Base-by-base conservation (phyloP, 2,797 vertebrate species). In the Steatocranus sp. region DNA sequence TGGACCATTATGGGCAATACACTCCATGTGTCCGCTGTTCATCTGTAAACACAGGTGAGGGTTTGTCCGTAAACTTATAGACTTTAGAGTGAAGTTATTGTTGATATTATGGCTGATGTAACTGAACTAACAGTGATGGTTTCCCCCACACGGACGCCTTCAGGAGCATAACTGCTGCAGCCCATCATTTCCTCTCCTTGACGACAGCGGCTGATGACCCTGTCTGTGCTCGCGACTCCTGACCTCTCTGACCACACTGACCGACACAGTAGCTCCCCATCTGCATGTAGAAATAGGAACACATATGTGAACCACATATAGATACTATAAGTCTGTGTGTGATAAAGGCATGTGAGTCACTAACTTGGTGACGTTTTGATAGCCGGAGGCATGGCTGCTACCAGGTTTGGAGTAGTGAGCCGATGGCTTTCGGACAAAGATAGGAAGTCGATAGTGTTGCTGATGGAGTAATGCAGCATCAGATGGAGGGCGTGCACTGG, bases 171-270 rank as follows among this genome's bases (percentile, higher is more conserved):
- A 92, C 97, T 96, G 73, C 96, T 97, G 87, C 98, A 99, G 91
- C 97, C 93, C 92, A 97, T 96, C 96, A 98, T 96, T 92, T 97
- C 96, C 92, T 99, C 97, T 0, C 90, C 80, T 0, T 10, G 3
- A 3, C 95, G 91, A 4, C 97, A 98, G 86, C 11, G 93, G 61
- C 92, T 95, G 58, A 83, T 8, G 0, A 93, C 95, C 1, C 23
- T 86, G 77, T 96, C 93, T 0, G 6, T 75, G 4, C 48, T 25
- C 0, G 78, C 56, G 9, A 82, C 91, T 11, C 93, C 96, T 1
- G 97, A 98, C 90, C 63, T 94, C 1, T 93, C 93, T 0, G 97
- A 98, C 97, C 98, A 98, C 93, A 97, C 96, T 0, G 97, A 97
- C 78, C 97, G 96, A 86, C 98, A 98, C 23, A 96, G 89, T 46